These are phyloP conservation scores for Caiman crocodilus DNA, from an alignment of 2,797 vertebrate species.

Conservation along the genomic window DNA sequence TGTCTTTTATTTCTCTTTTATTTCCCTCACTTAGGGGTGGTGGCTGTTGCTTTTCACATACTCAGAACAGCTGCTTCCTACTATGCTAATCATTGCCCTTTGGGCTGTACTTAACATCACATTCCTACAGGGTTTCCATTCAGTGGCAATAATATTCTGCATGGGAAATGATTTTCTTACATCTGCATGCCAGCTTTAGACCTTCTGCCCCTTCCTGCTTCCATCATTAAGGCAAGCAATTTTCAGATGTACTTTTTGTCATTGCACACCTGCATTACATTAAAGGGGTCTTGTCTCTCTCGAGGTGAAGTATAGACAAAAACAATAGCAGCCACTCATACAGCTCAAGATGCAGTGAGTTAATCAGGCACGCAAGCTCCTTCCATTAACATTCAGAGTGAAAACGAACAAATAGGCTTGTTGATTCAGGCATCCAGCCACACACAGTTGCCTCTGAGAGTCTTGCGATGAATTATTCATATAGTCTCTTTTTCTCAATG, in stretches of 20 bases:
- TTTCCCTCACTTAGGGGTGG: neutral
- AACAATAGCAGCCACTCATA: neutral
- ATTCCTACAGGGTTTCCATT: neutral
- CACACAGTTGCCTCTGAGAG: neutral
- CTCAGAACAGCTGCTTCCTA: neutral
- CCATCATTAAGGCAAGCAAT: neutral
- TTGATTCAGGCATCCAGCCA: neutral
- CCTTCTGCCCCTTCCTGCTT: neutral
- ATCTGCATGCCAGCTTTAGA: constrained; percentile 33
- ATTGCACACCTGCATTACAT: neutral
- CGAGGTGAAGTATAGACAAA: constrained; percentile 2
- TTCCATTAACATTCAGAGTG: neutral
- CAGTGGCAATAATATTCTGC: neutral
- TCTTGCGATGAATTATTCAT: constrained; percentile 26
- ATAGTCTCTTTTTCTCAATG: constrained; percentile 3
- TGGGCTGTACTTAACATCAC: neutral
- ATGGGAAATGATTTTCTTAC: constrained; percentile 27
- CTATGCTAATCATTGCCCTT: neutral
- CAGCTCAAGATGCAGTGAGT: neutral
- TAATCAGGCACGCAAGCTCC: neutral
- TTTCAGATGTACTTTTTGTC: constrained; percentile 10
- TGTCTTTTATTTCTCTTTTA: neutral
- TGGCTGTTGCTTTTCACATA: neutral
- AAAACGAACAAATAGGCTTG: neutral
- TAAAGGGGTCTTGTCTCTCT: neutral